A percentile compares a stretch with the other conserved stretches of the same genome.
Conservation (phyloP, 1,140 invertebrate genomes). For the Cherax quadricarinatus region DNA sequence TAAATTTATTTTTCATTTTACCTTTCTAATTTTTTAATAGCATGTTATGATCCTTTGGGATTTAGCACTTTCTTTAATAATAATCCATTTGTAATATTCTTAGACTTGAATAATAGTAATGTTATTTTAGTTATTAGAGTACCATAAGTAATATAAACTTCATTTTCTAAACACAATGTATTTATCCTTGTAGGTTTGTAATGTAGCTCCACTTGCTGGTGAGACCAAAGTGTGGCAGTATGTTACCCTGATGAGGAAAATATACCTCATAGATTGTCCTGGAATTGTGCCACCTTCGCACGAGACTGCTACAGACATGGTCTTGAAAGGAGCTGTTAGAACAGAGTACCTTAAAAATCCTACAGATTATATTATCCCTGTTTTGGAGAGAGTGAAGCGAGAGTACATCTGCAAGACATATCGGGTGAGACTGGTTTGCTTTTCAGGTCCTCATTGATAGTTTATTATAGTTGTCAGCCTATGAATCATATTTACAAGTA, state of each 20-base stretch:
- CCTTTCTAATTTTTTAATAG: too few relatives aligned
- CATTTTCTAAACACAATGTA: too few relatives aligned
- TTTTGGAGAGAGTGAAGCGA: conserved; percentile 91
- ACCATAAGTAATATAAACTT: too few relatives aligned
- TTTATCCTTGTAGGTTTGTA: conserved; percentile 81
- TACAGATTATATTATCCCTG: conserved; percentile 93
- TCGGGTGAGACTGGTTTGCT: conserved; percentile 76
- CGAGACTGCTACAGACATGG: conserved; percentile 93
- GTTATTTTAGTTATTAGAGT: too few relatives aligned
- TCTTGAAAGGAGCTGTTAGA: conserved; percentile 89
- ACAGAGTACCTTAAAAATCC: conserved; percentile 96
- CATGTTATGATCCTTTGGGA: too few relatives aligned
- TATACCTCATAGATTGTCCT: conserved; percentile 99
- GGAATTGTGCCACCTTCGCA: conserved; percentile 97
- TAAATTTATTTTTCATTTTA: too few relatives aligned
- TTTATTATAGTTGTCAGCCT: conserved; percentile 81
- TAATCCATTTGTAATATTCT: too few relatives aligned
- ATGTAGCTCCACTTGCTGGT: conserved; percentile 98
- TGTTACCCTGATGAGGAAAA: conserved; percentile 97
- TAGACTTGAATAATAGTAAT: too few relatives aligned
- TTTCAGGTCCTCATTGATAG: conserved; percentile 84
- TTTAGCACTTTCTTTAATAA: too few relatives aligned
- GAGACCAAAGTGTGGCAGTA: conserved; percentile 99
- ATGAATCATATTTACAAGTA: too few relatives aligned
- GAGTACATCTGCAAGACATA: conserved; percentile 97